Evolutionary conservation across 2,888 invertebrate species (phyloP), one percentile per base, ranked within the genome.

Genomic region (Pollenia angustigena): DNA sequence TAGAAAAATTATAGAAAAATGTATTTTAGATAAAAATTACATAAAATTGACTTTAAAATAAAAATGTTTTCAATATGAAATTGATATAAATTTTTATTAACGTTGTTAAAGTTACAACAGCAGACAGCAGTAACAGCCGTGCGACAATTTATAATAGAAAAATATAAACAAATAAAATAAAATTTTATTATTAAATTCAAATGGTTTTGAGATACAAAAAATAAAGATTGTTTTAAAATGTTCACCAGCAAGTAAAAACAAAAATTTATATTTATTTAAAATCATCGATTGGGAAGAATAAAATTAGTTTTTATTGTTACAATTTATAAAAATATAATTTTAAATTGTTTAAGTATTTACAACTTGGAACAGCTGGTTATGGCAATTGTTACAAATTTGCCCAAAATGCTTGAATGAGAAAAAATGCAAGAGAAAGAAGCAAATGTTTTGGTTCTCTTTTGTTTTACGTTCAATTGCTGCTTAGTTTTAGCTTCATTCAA

Each of bases 241-340:
- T 56, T 54, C 16, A 44, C 52, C n/a, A 52, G 10, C 52, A 52
- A 40, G n/a, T 32, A n/a, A 18, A 64, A 9, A 58, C n/a, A n/a
- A 62, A 9, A 9, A 11, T 9, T n/a, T 32, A 68, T 11, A 48
- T 74, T 56, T 68, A 18, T 68, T 50, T 40, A 46, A 68, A 64
- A 64, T 48, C 56, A 78, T 46, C 56, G 54, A 56, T 58, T 68
- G 78, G 48, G 48, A 68, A 58, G 32, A 56, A 40, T 18, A 9
- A 32, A 62, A 62, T 14, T 8, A 60, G 12, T 44, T 56, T 60
- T 62, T 60, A 8, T 48, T 11, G n/a, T 10, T 46, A n/a, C n/a
- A 58, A 72, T 58, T 58, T 9, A 1, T 10, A 56, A 4, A 44
- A 4, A 44, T 46, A 46, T n/a, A n/a, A 56, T 44, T 72, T 58